Evolutionary conservation across 2,888 invertebrate genomes (phyloP), one percentile per base, ranked within the genome.

Genomic region (Melipona beecheii): DNA sequence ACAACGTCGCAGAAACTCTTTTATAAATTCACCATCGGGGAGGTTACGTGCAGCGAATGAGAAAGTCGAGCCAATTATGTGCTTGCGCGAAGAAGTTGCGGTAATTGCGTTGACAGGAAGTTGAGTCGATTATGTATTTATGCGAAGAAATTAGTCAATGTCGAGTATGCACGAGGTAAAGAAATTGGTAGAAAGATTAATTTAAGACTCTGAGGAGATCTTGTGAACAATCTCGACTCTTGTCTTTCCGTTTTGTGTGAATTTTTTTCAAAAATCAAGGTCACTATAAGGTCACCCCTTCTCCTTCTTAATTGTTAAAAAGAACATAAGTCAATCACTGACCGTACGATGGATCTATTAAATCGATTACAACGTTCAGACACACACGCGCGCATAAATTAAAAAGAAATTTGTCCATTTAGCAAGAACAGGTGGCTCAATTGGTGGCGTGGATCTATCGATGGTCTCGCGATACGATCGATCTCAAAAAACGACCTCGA

Each of bases 401-500:
- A 43, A 24, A 64, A 69, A 24, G 24, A 78, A 56, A 56, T 27
- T 54, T 21, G 21, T 15, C 56, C 62, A 36, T 69, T 73, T 81
- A 43, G 49, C 21, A 73, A 62, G 49, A 62, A 81, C 81, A 80
- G 54, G 81, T 36, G 50, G 49, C 54, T 72, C 81, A 73, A 81
- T 81, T 72, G 72, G 72, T 69, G 54, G 70, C 56, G 31, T 31
- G 73, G 49, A 81, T 81, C 72, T 73, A 73, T 81, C 81, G 81
- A 80, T 81, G 66, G 68, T 0, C 11, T 27, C 24, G 69, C 81
- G 81, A 81, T 81, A 81, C 81, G 71, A 58, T 50, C 75, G 83
- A 80, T 82, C 75, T 79, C 75, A 86, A 86, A 24, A 88, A 89
- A 81, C 86, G 84, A 86, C 87, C 87, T 84, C 86, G 86, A 89